These are phyloP conservation scores for Heteractis magnifica DNA, from an alignment of 92 coral and sea anemone genomes.

Conservation along the genomic window DNA sequence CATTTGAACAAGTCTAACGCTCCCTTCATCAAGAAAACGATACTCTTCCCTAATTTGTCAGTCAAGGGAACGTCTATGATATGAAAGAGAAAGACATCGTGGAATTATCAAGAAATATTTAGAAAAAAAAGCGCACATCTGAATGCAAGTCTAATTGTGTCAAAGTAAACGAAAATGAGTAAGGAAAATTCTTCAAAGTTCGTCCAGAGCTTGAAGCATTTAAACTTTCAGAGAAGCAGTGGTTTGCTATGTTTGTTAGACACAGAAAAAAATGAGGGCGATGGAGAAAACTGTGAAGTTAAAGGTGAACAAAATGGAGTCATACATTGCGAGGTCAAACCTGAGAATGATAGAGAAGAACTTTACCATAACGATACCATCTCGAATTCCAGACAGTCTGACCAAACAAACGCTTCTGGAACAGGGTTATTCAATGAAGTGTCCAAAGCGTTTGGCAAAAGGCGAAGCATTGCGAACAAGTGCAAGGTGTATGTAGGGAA, in stretches of 20 bases:
- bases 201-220: neutral
- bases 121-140: neutral
- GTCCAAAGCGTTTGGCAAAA: constrained; percentile 46
- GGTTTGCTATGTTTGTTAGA: constrained; percentile 19
- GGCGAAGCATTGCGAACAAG: constrained; percentile 54
- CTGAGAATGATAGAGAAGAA: neutral
- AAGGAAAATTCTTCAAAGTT: constrained; percentile 2
- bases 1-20: neutral
- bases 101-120: neutral
- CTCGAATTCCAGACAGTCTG: neutral
- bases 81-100: neutral
- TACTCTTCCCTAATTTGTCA: neutral
- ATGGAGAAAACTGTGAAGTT: neutral
- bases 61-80: neutral
- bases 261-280: neutral
- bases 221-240: neutral
- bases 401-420: neutral
- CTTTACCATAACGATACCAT: neutral
- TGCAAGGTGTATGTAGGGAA: constrained; percentile 96
- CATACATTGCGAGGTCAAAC: neutral
- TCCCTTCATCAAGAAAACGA: neutral
- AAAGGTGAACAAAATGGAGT: neutral
- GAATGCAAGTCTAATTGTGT: neutral
- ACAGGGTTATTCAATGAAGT: constrained; percentile 47
- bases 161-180: neutral